Evolutionary conservation across 2,888 invertebrate species (phyloP), one percentile per base, ranked within the genome.

Genomic region (Arrhopalites spinosus): DNA sequence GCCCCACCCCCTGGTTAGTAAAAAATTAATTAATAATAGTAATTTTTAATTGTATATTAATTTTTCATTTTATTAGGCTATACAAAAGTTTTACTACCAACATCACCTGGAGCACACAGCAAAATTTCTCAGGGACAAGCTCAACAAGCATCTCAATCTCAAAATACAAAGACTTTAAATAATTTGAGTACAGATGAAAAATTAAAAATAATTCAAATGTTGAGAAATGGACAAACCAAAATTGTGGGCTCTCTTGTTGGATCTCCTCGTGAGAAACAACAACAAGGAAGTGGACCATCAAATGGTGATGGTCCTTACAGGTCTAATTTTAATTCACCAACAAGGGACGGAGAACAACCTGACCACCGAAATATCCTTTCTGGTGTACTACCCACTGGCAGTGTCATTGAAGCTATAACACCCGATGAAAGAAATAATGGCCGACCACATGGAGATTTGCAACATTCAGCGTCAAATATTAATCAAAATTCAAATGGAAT

Each of bases 81-180:
- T 50, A 77, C 82, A 2, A 81, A 82, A 76, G 78, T 81, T 25
- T 71, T 82, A 20, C 78, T 82, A 27, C 81, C 81, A 0, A 77
- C 78, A 1, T 75, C 77, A 20, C 27, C 50, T 2, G 20, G 23
- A 15, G 15, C 50, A 15, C 23, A n/a, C 1, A 67, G 23, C 17
- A 67, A 78, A 78, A 53, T 77, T 72, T 25, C 77, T 8, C 43
- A 7, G 13, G 3, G 11, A 74, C 27, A 50, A 74, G 15, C 7
- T 8, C 76, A 59, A 73, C 74, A 23, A 71, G 20, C 66, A 29
- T n/a, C 47, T n/a, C 53, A 59, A 59, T 30, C 68, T 56, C 27
- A 68, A 59, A 81, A 77, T 50, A 75, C 72, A 1, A 72, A 81
- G 56, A 78, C 75, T n/a, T 25, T 73, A n/a, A 74, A 71, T 45